Base-by-base conservation (phyloP, 53 echinoderm and acorn worm species). In the Stichopus horrens region DNA sequence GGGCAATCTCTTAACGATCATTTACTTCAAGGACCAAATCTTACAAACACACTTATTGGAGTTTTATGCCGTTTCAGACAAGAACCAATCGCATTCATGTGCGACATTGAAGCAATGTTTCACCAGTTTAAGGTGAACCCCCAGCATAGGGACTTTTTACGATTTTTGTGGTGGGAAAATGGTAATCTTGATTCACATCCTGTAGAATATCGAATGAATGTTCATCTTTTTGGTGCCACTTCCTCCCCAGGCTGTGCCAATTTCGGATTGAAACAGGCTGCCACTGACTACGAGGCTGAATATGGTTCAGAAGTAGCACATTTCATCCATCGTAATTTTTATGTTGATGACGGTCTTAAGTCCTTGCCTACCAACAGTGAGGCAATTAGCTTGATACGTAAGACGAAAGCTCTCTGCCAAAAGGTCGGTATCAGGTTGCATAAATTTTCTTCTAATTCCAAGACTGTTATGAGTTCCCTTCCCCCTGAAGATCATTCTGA, bases 81-180 rank as follows among this genome's bases (percentile, higher is more conserved):
- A 81, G 82, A 81, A 19, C 13, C 9, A 14, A 54, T 81, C 6
- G 55, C 68, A 63, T 55, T 95, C 20, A 77, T 88, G 8, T 89
- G 90, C 21, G 91, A 93, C 73, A 85, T 91, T 0, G 63, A 87
- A 51, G 88, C 54, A n/a, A 93, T 93, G 93, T 93, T 86, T 57
- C 68, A 90, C 86, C 93, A 93, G 68, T 91, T 93, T 65, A 67
- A 75, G 23, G 91, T 94, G 14, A 66, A 86, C 56, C 80, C 81
- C 11, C 73, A 87, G 6, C 76, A 95, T 57, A 54, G 91, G 56
- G 82, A 95, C 53, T 89, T 90, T 57, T 84, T 93, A 18, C 76
- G 93, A 52, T 95, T 92, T 58, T 87, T 95, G 16, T 95, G 96
- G 96, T 93, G 93, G 93, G 71, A 88, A 37, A 85, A 86, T 76